Conservation (phyloP, 2,113 vertebrate genomes). For the Tragelaphus strepsiceros region DNA sequence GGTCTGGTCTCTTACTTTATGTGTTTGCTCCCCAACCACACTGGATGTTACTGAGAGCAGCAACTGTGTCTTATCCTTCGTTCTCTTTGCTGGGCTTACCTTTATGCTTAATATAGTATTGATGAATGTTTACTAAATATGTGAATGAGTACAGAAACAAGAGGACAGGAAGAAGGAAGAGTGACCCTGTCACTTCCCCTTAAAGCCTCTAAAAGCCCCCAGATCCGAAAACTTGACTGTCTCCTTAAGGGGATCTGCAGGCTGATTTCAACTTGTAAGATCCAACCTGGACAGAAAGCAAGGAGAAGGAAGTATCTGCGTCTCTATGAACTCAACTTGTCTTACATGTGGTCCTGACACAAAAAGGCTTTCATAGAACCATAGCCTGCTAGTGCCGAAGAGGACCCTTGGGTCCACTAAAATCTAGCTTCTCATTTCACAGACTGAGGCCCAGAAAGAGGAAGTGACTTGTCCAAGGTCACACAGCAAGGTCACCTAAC, state of each 20-base stretch:
- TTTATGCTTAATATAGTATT: background rate
- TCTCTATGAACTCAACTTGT: background rate
- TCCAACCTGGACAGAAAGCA: background rate
- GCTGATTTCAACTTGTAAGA: background rate
- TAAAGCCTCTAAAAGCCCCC: background rate
- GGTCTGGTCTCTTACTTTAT: background rate
- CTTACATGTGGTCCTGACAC: background rate
- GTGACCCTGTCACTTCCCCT: background rate
- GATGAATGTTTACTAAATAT: background rate
- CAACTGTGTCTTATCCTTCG: background rate
- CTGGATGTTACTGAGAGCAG: background rate
- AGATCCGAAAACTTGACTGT: too few relatives aligned
- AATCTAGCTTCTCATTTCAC: background rate
- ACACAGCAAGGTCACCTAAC: background rate
- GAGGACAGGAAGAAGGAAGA: background rate
- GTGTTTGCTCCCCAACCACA: rapidly evolving
- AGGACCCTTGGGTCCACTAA: background rate
- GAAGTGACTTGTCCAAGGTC: background rate
- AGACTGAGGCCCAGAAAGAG: background rate
- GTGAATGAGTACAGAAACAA: background rate
- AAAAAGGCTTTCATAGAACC: background rate
- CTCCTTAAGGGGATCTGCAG: background rate
- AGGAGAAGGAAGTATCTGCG: background rate
- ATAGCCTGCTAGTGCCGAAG: background rate
- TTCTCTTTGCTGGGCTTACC: background rate